Conservation (phyloP, 2,797 vertebrate species). For the Pteropus rufus region DNA sequence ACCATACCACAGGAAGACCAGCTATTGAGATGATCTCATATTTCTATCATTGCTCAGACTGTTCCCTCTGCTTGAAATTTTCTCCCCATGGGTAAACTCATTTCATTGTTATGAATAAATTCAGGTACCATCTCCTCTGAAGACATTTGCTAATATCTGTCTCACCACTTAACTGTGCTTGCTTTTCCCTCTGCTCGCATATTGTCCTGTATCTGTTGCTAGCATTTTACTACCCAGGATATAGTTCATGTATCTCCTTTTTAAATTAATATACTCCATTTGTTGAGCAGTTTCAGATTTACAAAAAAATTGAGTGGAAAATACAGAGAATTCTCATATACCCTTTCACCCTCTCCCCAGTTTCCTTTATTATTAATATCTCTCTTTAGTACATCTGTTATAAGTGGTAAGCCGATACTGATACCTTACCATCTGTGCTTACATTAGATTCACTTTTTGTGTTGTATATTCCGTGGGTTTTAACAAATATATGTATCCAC, state of each 20-base stretch:
- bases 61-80: not conserved
- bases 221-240: not conserved
- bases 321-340: not conserved
- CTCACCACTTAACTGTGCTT: not conserved
- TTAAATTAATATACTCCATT: not conserved
- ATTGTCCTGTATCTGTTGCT: not conserved
- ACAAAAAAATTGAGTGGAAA: not conserved
- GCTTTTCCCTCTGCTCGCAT: not conserved
- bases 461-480: not conserved
- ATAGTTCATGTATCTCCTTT: not conserved
- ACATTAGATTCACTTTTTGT: not conserved
- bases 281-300: not conserved
- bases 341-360: not conserved
- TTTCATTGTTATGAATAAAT: not conserved
- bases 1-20: not conserved
- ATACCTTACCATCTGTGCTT: not conserved
- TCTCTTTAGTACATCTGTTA: not conserved
- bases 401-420: not conserved
- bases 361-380: not conserved
- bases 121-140: not conserved
- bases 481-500: not conserved
- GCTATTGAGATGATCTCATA: not conserved
- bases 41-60: not conserved
- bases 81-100: not conserved
- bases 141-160: not conserved